Evolutionary conservation across 2,797 vertebrate genomes (phyloP), one percentile per base, ranked within the genome.

Genomic region (Hippocampus kuda): DNA sequence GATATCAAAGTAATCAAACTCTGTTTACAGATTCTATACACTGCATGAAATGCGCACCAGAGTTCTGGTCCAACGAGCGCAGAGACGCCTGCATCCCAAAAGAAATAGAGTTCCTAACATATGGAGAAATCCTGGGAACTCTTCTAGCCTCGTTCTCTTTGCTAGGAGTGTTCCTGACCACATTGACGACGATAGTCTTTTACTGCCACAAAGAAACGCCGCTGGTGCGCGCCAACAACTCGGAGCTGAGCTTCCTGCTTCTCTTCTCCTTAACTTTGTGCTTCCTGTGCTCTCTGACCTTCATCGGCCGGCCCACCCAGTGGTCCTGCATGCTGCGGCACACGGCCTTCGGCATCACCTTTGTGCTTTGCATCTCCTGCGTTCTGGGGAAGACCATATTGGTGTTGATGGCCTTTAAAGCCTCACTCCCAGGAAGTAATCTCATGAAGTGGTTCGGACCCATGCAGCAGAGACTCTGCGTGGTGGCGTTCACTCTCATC

Each of bases 301-400:
- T 90, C 76, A 89, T 91, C 1, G 90, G 90, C 1, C 84, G 67
- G 8, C 91, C 89, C 67, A 83, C 89, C 70, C 70, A 84, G 27
- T 90, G 89, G 89, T 91, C 90, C 74, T 91, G 90, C 79, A 91
- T 90, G 88, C 82, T 92, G 77, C 76, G 88, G 0, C 89, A 92
- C 83, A 90, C 89, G 24, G 88, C 83, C 0, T 91, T 91, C 13
- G 86, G 91, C 13, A 88, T 91, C 79, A 91, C 87, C 9, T 90
- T 91, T 61, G 87, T 90, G 6, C 87, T 92, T 66, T 90, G 87
- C 38, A 89, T 91, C 68, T 90, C 89, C 2, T 91, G 88, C 82
- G 85, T 91, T 75, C 80, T 90, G 30, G 88, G 90, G 8, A 92
- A 92, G 86, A 91, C 90, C 1, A 74, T 90, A 24, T 86, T 90